phyloP scores from a whole-genome alignment of 2,797 vertebrate species.

The Centropyge bicolor region DNA sequence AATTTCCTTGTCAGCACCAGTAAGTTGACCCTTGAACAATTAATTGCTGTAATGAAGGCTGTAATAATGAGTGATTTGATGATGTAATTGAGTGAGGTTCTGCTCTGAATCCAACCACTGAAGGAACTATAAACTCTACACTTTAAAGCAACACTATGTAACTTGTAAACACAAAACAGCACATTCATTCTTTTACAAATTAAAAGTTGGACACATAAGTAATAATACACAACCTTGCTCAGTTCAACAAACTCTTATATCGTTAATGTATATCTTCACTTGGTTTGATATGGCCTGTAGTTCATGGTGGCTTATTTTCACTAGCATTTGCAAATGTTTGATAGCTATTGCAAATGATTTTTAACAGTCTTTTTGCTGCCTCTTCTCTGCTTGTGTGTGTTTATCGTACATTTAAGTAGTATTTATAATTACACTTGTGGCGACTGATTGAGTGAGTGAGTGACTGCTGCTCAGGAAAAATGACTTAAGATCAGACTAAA shows the following conservation, averaged over 20 bases:
- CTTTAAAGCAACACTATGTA: background rate
- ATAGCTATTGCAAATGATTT: conserved; percentile 1
- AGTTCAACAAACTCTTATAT: background rate
- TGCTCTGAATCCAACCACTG: conserved; percentile 26
- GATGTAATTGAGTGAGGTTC: conserved; percentile 13
- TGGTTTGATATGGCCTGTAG: background rate
- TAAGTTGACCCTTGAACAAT: conserved; percentile 27
- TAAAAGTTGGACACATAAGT: background rate
- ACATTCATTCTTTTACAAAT: background rate
- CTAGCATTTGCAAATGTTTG: background rate
- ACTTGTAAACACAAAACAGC: background rate
- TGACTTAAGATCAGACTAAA: background rate
- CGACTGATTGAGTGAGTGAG: no score
- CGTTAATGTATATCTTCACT: background rate
- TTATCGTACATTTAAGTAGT: background rate
- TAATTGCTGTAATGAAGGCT: conserved; percentile 40
- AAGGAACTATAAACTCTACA: conserved; percentile 12
- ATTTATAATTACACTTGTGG: background rate
- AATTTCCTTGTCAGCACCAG: conserved; percentile 13
- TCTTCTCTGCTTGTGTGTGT: background rate
- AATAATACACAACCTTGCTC: background rate
- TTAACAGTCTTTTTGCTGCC: background rate
- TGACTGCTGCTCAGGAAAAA: background rate
- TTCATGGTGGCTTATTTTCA: background rate
- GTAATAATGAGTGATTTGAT: conserved; percentile 31